Evolutionary conservation across 2,797 vertebrate species (phyloP), one percentile per base, ranked within the genome.

Genomic region (Onychomys torridus): DNA sequence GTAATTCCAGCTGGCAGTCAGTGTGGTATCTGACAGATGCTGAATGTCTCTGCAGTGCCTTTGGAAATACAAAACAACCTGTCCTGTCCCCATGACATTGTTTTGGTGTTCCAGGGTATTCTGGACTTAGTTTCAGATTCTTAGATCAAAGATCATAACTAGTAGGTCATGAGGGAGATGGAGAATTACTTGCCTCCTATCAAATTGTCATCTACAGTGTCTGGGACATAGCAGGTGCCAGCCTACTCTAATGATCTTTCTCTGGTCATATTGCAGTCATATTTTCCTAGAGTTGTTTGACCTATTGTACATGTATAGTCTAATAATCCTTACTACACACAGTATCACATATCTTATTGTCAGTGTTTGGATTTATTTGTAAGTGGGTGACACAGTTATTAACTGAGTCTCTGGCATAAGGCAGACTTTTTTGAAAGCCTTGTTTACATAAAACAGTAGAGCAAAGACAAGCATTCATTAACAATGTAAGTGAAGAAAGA

Each of bases 291-390:
- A 7, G 12, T 46, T n/a, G 9, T 89, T 57, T 90, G 90, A 77
- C 85, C 84, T 90, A 40, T 87, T 71, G 37, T 37, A 19, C 52
- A 67, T 94, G 94, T 69, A 76, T 27, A 71, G 78, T 57, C 37
- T 86, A 55, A 25, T 67, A 49, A 73, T 81, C 52, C 79, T 94
- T 27, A 61, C 69, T 76, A 40, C 78, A 86, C 32, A 57, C 6
- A 19, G 37, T 25, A 63, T 92, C 19, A 6, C 34, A 5, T 71
- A 43, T 82, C 81, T 95, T 83, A 79, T 23, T 87, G 86, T 65
- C 59, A 78, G 0, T 55, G 78, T 83, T 95, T 90, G 55, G 12
- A 79, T 92, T 92, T 89, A 82, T 82, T 90, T 96, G 40, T 55
- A 90, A 81, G 43, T 63, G 52, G 63, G 25, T 43, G 67, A 88